These are phyloP conservation scores for Trematomus loennbergii DNA, from an alignment of 2,113 vertebrate species.

Conservation along the genomic window DNA sequence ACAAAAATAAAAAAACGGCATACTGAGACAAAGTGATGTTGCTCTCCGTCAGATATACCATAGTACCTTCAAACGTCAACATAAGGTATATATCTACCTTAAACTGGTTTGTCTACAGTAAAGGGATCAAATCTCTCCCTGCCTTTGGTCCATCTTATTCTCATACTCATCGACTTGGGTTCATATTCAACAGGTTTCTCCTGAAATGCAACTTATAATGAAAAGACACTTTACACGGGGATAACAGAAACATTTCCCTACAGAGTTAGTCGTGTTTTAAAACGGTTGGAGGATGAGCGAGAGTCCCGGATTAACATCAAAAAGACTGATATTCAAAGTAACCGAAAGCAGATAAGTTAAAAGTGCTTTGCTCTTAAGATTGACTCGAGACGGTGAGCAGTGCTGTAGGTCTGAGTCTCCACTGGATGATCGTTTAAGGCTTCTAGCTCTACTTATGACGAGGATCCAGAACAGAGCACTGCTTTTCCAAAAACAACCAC, in stretches of 20 bases:
- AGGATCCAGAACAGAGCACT: constrained; percentile 37
- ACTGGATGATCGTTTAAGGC: constrained; percentile 74
- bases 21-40: constrained; percentile 21
- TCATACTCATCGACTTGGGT: constrained; percentile 52
- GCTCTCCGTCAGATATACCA: constrained; percentile 44
- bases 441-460: constrained; percentile 64
- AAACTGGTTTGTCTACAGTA: constrained; percentile 3
- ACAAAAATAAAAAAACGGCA: constrained; percentile 47
- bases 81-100: constrained; percentile 1
- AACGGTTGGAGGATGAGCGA: constrained; percentile 5
- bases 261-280: constrained; percentile 34
- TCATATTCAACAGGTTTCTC: constrained; percentile 53
- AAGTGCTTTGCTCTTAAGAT: constrained; percentile 70
- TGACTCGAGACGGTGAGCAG: constrained; percentile 51
- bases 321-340: constrained; percentile 56
- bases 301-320: constrained; percentile 47
- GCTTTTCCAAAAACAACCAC: constrained; percentile 19
- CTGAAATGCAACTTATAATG: constrained; percentile 42
- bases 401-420: constrained; percentile 23
- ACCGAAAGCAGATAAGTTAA: constrained; percentile 50
- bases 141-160: constrained; percentile 92
- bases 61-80: constrained; percentile 48
- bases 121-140: constrained; percentile 75
- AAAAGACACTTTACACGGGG: constrained; percentile 60
- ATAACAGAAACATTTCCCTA: constrained; percentile 22